These are phyloP conservation scores for Psittacula cyanocephala DNA, from an alignment of 2,113 vertebrate genomes.

Conservation along the genomic window DNA sequence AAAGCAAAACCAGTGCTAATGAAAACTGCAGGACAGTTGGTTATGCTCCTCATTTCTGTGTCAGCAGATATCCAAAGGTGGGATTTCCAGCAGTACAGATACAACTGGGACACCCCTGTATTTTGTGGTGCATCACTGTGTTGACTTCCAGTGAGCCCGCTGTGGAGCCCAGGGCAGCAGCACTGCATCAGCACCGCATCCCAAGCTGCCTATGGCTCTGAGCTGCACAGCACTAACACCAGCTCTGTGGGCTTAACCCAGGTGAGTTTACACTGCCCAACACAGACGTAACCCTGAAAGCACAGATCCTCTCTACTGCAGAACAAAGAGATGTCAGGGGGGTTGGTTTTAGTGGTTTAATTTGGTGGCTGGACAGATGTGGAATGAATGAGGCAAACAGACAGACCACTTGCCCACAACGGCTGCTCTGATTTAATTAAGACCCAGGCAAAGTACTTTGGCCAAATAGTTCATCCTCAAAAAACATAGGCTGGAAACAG, in stretches of 20 bases:
- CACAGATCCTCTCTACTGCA: not conserved
- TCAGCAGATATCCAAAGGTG: not conserved
- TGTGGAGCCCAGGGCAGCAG: not conserved
- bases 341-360: not conserved
- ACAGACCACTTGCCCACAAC: not conserved
- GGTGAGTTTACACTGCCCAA: not conserved
- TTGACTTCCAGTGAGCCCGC: rapidly evolving
- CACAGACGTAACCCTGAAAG: not conserved
- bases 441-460: not conserved
- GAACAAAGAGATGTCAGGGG: too few relatives aligned
- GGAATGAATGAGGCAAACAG: not conserved
- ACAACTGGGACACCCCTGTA: not conserved
- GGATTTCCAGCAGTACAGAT: not conserved
- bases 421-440: not conserved
- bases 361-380: not conserved
- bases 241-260: not conserved
- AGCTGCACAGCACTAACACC: not conserved
- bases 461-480: not conserved
- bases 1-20: not conserved
- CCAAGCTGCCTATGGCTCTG: rapidly evolving
- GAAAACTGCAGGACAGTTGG: not conserved
- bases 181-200: not conserved
- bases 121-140: too few relatives aligned
- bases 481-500: not conserved
- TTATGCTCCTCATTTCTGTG: not conserved